A percentile compares a stretch with the other conserved stretches of the same genome.
These are phyloP conservation scores for Salvator merianae DNA, from an alignment of 2,113 vertebrate genomes.

Conservation along the genomic window DNA sequence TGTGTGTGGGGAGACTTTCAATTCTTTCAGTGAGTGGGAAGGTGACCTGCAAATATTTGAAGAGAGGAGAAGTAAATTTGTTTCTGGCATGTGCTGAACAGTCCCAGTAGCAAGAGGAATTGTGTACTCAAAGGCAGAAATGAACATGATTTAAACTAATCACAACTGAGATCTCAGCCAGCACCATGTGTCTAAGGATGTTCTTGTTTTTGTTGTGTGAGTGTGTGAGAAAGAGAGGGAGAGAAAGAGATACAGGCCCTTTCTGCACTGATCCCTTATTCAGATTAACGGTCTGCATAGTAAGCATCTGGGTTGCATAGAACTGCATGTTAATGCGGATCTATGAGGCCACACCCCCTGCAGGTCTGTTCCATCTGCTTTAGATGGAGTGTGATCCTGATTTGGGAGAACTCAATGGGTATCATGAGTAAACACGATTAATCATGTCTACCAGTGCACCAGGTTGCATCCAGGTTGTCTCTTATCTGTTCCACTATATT, in stretches of 20 bases:
- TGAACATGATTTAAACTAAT: background rate
- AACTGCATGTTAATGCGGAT: no score
- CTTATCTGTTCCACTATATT: no score
- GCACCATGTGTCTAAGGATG: background rate
- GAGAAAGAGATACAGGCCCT: background rate
- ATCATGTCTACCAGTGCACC: no score
- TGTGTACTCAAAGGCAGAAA: background rate
- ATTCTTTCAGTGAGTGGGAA: constrained; percentile 43
- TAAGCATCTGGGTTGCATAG: no score
- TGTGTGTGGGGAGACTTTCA: constrained; percentile 25
- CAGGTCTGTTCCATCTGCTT: no score
- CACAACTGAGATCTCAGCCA: background rate
- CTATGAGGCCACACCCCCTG: no score
- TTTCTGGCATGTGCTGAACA: constrained; percentile 29
- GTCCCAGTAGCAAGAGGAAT: constrained; percentile 28
- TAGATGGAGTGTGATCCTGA: no score
- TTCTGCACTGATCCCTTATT: no score
- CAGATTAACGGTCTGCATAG: no score
- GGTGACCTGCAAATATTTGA: constrained; percentile 61
- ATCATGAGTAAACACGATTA: no score
- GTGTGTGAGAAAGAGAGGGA: background rate
- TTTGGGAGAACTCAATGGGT: no score
- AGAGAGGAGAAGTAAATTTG: constrained; percentile 36
- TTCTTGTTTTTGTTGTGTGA: background rate
- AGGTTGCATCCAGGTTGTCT: no score